Percentiles rank a stretch among this genome's conserved stretches.
These are phyloP conservation scores for Platyscapa corneri DNA, from an alignment of 1,140 invertebrate species.

Conservation along the genomic window DNA sequence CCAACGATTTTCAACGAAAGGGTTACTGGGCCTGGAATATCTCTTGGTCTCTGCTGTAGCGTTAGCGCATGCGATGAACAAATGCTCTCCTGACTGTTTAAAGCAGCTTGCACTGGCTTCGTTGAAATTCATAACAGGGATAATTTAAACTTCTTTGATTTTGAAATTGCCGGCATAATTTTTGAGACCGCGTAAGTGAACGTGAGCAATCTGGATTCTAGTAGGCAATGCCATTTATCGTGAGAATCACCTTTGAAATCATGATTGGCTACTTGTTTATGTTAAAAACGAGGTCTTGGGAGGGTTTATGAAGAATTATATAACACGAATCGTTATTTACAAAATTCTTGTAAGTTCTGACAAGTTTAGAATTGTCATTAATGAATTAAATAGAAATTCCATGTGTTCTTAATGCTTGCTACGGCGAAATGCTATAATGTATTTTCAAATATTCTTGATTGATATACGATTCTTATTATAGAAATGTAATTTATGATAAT, in stretches of 20 bases:
- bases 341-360: not conserved
- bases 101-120: not conserved
- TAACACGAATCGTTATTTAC: not conserved
- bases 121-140: not conserved
- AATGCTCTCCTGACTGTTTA: not conserved
- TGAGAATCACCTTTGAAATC: not conserved
- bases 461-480: too few relatives aligned
- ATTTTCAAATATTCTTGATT: not conserved
- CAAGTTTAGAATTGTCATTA: not conserved
- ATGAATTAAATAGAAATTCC: not conserved
- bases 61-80: not conserved
- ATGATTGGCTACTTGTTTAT: not conserved
- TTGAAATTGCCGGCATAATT: conserved; percentile 33
- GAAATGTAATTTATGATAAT: not conserved
- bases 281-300: not conserved
- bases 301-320: not conserved
- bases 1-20: not conserved
- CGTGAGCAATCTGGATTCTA: not conserved
- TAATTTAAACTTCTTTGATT: conserved; percentile 31
- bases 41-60: not conserved
- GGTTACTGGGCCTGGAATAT: too few relatives aligned
- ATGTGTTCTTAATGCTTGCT: too few relatives aligned
- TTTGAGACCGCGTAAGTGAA: not conserved
- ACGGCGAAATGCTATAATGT: not conserved
- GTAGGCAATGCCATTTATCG: not conserved